Evolutionary conservation across 2,888 invertebrate species (phyloP), one percentile per base, ranked within the genome.

Genomic region (Eumerus sabulonum): DNA sequence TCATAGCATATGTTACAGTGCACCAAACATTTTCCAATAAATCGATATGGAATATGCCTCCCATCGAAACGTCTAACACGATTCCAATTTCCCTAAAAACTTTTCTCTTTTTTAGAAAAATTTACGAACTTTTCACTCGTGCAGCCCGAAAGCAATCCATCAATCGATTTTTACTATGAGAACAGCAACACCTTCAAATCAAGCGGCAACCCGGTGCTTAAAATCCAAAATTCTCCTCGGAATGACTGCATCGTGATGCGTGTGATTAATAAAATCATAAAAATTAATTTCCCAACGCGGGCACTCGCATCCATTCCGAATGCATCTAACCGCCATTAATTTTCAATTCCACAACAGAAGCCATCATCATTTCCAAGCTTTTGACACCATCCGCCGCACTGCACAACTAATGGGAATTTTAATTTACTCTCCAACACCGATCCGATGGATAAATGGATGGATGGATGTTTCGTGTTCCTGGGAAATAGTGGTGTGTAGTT

Each of bases 321-420:
- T 48, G 51, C 27, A 48, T 44, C 70, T 36, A 47, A 3, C 9
- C 11, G 35, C 47, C 54, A 74, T 79, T 73, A 63, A 70, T 73
- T 79, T 70, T n/a, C 48, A 64, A 79, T 74, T 79, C 74, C 50
- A 73, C 70, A 79, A 70, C 73, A 74, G 79, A 64, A 79, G 74
- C 50, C 64, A 40, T 74, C 68, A 79, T 74, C 73, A 79, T 74
- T 79, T 70, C 45, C 50, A 68, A n/a, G 40, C 44, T 40, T 50
- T 35, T 70, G 70, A 79, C 74, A 70, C 74, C 79, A 73, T 73
- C 68, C 68, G 63, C 40, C 53, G 57, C 45, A 59, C 57, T 72
- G 77, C 51, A 63, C 72, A 63, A 67, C 67, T 79, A 73, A 73
- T 79, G 73, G 79, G 79, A 79, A 79, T 74, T 74, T 79, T 74